A percentile compares a stretch with the other conserved stretches of the same genome.
These are phyloP conservation scores for Gymnocheta viridis DNA, from an alignment of 2,888 invertebrate species.

Conservation along the genomic window DNA sequence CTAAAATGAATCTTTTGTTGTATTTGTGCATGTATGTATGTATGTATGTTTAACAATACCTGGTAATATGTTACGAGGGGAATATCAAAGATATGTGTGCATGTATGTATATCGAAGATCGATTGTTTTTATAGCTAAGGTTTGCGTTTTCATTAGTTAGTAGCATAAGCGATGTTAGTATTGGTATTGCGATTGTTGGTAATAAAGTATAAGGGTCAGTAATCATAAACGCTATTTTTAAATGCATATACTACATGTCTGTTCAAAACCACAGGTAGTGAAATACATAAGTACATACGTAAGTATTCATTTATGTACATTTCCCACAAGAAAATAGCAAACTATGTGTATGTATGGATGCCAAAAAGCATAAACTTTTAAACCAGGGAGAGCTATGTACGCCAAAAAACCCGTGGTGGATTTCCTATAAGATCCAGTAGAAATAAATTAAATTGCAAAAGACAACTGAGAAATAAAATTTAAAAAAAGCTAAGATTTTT, in stretches of 20 bases:
- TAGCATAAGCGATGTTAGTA: background rate
- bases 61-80: background rate
- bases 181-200: conserved; percentile 10
- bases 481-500: no score
- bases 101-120: conserved; percentile 7
- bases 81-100: background rate
- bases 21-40: background rate
- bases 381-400: no score
- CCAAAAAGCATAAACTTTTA: no score
- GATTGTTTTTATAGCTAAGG: conserved; percentile 30
- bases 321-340: no score
- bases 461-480: no score
- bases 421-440: no score
- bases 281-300: background rate
- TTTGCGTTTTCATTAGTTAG: conserved; percentile 18
- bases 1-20: no score
- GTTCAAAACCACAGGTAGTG: conserved; percentile 39
- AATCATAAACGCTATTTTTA: conserved; percentile 23
- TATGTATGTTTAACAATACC: conserved; percentile 12
- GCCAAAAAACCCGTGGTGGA: no score
- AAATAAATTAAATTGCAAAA: no score
- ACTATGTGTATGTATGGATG: background rate
- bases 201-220: conserved; percentile 45
- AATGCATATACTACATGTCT: conserved; percentile 3
- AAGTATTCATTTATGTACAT: no score